Evolutionary conservation across 2,888 invertebrate species (phyloP), one percentile per base, ranked within the genome.

Genomic region (Hipparchia sbordonii): DNA sequence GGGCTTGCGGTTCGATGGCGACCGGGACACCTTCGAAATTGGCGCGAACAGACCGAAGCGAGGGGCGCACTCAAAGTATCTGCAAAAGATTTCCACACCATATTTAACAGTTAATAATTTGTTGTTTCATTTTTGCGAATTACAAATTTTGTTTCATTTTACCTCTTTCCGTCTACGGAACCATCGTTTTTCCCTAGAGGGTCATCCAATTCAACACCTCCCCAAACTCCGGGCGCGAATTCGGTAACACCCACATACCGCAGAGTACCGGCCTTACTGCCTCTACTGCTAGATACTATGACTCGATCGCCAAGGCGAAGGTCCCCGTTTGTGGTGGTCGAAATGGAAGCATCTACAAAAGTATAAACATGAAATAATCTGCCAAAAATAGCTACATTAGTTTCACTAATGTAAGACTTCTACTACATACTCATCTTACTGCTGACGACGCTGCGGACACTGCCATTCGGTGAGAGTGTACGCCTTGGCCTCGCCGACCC

Each of bases 131-230:
- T 23, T 23, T 23, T 23, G 57, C 2, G 13, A 0, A 57, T 57
- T 23, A 57, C 1, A 12, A 59, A 33, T n/a, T 52, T 46, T 45
- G 56, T 45, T 8, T 57, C 2, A 2, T 48, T 71, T 74, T 79
- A 99, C 98, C 98, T 97, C 90, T 96, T 97, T 71, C 98, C 98
- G 78, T 96, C 97, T 52, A 99, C 98, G 67, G 97, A 96, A 73
- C 99, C 99, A 85, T 99, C 98, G 89, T 99, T 99, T 92, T 99
- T 99, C 70, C 99, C 99, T 74, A 97, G 92, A 0, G 98, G 96
- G 78, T 98, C 98, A 86, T 99, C 98, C 79, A 99, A 94, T 88
- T 99, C 98, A 33, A 99, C 97, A 45, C 99, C 99, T 76, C 97
- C 98, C 99, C 99, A 99, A 80, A 98, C 96, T 54, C 99, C 99